Evolutionary conservation across 2,888 invertebrate species (phyloP), one percentile per base, ranked within the genome.

Genomic region (Hipparchia sbordonii): DNA sequence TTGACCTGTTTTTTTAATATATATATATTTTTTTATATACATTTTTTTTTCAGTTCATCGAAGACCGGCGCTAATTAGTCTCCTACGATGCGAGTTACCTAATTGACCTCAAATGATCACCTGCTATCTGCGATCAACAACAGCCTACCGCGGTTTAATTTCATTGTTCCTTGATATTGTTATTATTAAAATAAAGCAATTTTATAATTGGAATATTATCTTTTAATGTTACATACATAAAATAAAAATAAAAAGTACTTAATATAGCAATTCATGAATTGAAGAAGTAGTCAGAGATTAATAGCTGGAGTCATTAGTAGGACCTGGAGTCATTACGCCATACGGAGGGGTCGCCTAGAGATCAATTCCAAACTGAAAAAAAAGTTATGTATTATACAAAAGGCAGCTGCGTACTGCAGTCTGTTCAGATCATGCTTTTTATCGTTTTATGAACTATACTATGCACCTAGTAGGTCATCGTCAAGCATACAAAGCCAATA

Each of bases 321-420:
- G 0, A 0, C 23, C 23, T 23, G 23, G 23, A 23, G 23, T 23
- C 23, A 23, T 23, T 23, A 23, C 23, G 23, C 23, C 23, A 23
- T 23, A 23, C 23, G 23, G 23, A 23, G 23, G 23, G 23, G 23
- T 23, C 8, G 48, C 48, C 10, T 82, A 90, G 6, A 89, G 23
- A 12, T 89, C 88, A 70, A 90, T 79, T 56, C 87, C 89, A 72
- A 89, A 90, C 90, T 90, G 89, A 72, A 86, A 77, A 52, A 8
- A 74, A 71, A 39, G 5, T 5, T 39, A 23, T 39, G 5, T 39
- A 39, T 39, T 39, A 39, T 39, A 4, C 5, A 39, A 39, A 39
- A 39, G 39, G 39, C 39, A 39, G 23, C 23, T 23, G 23, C 1
- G 23, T 39, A 4, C 39, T 39, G 39, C 2, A 39, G 39, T 39